Conservation (phyloP, 2,797 vertebrate genomes). For the Tenualosa ilisha region DNA sequence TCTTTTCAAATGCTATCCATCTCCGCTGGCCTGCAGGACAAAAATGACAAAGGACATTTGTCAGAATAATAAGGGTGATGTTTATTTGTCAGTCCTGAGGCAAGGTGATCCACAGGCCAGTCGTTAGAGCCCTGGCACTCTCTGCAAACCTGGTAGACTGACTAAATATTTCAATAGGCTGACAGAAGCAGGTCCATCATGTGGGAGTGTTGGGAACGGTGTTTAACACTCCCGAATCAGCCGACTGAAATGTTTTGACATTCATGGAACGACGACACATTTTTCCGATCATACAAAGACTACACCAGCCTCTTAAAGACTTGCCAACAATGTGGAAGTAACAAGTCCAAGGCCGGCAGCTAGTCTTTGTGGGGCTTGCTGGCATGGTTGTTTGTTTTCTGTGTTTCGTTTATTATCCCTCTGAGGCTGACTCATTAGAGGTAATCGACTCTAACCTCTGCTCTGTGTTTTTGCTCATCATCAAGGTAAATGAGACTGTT, state of each 20-base stretch:
- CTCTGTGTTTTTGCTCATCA: slow-evolving; percentile 39
- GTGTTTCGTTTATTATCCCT: slow-evolving; percentile 52
- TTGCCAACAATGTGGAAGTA: not conserved
- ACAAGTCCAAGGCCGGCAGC: not conserved
- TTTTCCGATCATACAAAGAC: not conserved
- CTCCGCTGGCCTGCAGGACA: slow-evolving; percentile 38
- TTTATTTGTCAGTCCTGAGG: slow-evolving; percentile 55
- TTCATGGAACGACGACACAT: not conserved
- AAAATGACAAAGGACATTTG: slow-evolving; percentile 56
- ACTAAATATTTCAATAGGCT: slow-evolving; percentile 45
- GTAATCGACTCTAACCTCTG: slow-evolving; percentile 50
- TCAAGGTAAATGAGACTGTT: slow-evolving; percentile 47
- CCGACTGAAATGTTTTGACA: slow-evolving; percentile 9
- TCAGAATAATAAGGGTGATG: slow-evolving; percentile 55
- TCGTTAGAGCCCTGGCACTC: slow-evolving; percentile 45
- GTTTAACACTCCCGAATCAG: slow-evolving; percentile 1
- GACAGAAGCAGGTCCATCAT: slow-evolving; percentile 26
- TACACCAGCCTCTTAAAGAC: not conserved
- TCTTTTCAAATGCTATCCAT: slow-evolving; percentile 52
- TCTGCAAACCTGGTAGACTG: slow-evolving; percentile 41
- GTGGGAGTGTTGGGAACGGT: not conserved
- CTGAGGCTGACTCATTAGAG: slow-evolving; percentile 54
- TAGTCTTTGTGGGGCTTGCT: slow-evolving; percentile 45
- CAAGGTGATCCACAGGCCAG: slow-evolving; percentile 54
- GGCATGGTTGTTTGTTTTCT: slow-evolving; percentile 46